Evolutionary conservation across 92 coral and sea anemone species (phyloP), one percentile per base, ranked within the genome.

Genomic region (Bergia sp.): DNA sequence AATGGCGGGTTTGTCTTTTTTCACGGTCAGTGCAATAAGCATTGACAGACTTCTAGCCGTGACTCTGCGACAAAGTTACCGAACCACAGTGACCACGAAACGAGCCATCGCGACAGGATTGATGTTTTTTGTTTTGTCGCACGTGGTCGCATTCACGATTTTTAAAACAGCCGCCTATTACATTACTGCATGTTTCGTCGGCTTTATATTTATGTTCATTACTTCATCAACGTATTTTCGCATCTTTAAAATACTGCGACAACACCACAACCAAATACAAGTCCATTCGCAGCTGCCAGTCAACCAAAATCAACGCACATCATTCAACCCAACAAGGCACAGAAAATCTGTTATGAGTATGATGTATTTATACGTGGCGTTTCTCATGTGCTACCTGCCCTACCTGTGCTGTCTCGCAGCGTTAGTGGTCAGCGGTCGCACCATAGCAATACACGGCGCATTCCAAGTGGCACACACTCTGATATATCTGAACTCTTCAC

Each of bases 1-100:
- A n/a, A 79, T 79, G 82, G 82, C 82, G 82, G 82, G 82, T 1
- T 47, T 79, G 64, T 79, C 82, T 21, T 79, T 79, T 79, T 29
- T 45, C n/a, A 47, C 82, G 13, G 82, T 79, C n/a, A 50, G 65
- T 43, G 82, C 82, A 47, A 79, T 79, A 79, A 79, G 82, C 65
- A 47, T 79, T n/a, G 82, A 78, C 64, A 78, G 82, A 29, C 40
- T 78, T 21, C 66, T 78, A 7, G 82, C 82, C 40, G 82, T 78
- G 1, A n/a, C 37, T 43, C 39, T 78, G 64, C 39, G 13, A 44
- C 40, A 47, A 1, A 3, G 64, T 2, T 78, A 78, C 82, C 82
- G 82, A 23, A 49, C 66, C 16, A 49, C 64, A 10, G 82, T 78
- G 18, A 78, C 82, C 37, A 36, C 66, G 43, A 47, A 78, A 7